Evolutionary conservation across 37 sponge, comb jelly and placozoan genomes (phyloP).

Genomic region (Aplysina aerophoba): DNA sequence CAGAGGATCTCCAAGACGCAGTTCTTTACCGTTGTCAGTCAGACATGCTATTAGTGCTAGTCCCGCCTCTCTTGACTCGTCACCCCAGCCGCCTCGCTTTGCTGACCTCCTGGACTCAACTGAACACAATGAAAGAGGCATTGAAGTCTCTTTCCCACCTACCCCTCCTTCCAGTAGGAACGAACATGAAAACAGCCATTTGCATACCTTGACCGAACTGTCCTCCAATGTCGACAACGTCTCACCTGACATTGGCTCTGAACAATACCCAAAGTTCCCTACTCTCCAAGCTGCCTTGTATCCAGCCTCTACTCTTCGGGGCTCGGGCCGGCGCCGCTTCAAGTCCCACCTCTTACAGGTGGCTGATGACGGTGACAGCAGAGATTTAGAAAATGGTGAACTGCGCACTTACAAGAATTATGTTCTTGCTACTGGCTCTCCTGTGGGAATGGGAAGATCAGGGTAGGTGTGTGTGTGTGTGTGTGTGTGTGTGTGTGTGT

Average conservation of each 20-base stretch:
- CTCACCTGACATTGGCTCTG: background rate
- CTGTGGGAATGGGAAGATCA: background rate
- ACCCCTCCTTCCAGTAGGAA: constrained; percentile 11
- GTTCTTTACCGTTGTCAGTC: background rate
- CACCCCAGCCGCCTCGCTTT: background rate
- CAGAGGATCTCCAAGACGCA: background rate
- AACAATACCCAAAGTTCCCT: constrained; percentile 11
- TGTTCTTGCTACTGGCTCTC: constrained; percentile 7
- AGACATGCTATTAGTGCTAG: background rate
- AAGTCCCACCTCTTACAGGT: constrained; percentile 3
- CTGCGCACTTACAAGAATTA: constrained; percentile 4
- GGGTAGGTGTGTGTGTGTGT: no score
- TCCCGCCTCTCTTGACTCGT: background rate
- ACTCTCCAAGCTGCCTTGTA: background rate
- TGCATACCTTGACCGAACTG: no score
- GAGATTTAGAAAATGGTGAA: background rate
- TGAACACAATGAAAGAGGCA: constrained; percentile 22
- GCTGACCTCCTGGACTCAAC: constrained; percentile 10
- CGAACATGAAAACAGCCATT: background rate
- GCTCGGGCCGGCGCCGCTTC: background rate
- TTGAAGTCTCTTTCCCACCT: constrained; percentile 17
- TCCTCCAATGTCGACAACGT: background rate
- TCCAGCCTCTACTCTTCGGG: background rate
- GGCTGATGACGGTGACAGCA: background rate
- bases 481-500: no score